Base-by-base conservation (phyloP, 2,888 invertebrate species). In the Amiota mariae region DNA sequence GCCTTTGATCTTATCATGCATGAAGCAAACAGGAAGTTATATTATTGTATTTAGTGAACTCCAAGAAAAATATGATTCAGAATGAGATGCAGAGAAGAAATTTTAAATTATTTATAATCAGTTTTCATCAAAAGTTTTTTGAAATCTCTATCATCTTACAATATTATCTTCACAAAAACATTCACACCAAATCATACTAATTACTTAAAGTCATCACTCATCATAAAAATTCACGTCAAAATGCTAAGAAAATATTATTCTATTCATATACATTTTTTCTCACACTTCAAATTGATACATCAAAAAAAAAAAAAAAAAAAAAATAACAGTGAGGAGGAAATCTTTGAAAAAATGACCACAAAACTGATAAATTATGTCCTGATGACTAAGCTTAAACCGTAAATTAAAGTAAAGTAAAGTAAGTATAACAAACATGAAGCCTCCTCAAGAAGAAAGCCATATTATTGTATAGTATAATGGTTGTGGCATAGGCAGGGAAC, bases 241-340 rank as follows among this genome's bases (percentile, higher is more conserved):
- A n/a, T 15, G 10, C 51, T 49, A 20, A 68, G 51, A 68, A 54
- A 68, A 9, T 36, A 36, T 36, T 36, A 36, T 36, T 36, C 36
- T 36, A 36, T 24, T 24, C 24, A 24, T 36, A 36, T 36, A 36
- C 24, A 47, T 79, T 81, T 80, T 82, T 82, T 85, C 85, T 85
- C 86, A 83, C 86, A 85, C 83, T 85, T 83, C 81, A 83, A 85
- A 83, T 83, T 85, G 86, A 83, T 86, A 83, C 78, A 83, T 85
- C 79, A 80, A 73, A 76, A 70, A 70, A 61, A 49, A 61, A 24
- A 70, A n/a, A 80, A 73, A 76, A 70, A 70, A 61, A 24, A 24
- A 24, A 24, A 24, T 3, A 1, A 24, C 3, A 24, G 24, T 75
- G 76, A 73, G 70, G 76, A 73, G 70, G 57, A 46, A 66, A 66